These are phyloP conservation scores for Ischnura elegans DNA, from an alignment of 2,888 invertebrate species.

Conservation along the genomic window DNA sequence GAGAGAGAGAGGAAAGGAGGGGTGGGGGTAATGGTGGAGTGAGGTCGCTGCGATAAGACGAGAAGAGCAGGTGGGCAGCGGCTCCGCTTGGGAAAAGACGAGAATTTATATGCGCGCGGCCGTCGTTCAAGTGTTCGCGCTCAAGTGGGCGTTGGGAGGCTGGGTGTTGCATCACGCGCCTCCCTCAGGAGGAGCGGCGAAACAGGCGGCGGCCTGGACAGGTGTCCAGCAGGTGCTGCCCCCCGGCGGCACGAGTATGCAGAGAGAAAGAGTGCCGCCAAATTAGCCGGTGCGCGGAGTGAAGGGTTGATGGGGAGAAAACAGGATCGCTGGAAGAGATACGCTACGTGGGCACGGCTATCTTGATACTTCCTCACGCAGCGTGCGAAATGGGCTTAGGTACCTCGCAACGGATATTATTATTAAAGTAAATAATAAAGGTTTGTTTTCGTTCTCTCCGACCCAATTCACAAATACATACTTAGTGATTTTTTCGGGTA, in stretches of 20 bases:
- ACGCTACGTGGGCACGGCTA: too few species aligned
- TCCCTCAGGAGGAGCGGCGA: not conserved
- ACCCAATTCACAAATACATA: too few species aligned
- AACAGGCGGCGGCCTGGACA: conserved; percentile 3
- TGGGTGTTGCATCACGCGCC: conserved; percentile 26
- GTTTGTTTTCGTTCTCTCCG: too few species aligned
- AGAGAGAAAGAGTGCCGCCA: not conserved
- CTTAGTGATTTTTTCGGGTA: too few species aligned
- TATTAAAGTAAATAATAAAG: too few species aligned
- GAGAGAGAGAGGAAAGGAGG: not conserved
- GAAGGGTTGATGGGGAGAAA: not conserved
- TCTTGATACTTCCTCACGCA: too few species aligned
- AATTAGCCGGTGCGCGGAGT: not conserved
- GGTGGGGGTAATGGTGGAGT: too few species aligned
- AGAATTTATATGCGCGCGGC: not conserved
- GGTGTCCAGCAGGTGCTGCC: conserved; percentile 32
- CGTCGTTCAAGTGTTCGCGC: not conserved
- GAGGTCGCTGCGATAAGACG: too few species aligned
- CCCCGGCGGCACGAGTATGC: not conserved
- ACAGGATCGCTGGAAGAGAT: too few species aligned
- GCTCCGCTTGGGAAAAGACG: not conserved
- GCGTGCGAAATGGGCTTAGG: too few species aligned
- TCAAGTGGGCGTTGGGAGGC: not conserved
- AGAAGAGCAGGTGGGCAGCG: not conserved
- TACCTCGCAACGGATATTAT: too few species aligned